These are phyloP conservation scores for Hoplodrina blanda DNA, from an alignment of 2,888 invertebrate genomes.

Conservation along the genomic window DNA sequence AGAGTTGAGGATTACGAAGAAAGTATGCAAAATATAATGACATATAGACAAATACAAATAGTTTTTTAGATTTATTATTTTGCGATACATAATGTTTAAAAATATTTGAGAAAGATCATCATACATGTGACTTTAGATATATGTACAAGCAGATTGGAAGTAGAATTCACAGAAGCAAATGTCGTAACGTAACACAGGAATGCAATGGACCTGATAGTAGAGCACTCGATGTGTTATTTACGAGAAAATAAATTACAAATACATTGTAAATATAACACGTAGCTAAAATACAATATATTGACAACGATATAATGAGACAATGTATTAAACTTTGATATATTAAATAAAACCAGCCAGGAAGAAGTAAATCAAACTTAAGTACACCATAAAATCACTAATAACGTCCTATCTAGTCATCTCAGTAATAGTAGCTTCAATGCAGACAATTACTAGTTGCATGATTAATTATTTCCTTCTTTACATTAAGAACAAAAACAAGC, in stretches of 20 bases:
- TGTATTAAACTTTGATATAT: constrained; percentile 54
- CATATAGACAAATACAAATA: no score
- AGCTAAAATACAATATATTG: constrained; percentile 53
- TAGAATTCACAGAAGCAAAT: not conserved
- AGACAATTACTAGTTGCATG: constrained; percentile 63
- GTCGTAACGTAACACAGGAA: not conserved
- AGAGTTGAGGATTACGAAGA: not conserved
- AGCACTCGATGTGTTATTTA: constrained; percentile 37
- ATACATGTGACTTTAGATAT: not conserved
- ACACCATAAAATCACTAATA: constrained; percentile 67
- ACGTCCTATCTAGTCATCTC: constrained; percentile 56
- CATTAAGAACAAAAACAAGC: constrained; percentile 62
- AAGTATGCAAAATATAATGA: not conserved
- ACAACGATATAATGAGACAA: constrained; percentile 54
- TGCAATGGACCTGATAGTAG: constrained; percentile 11
- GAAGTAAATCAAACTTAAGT: constrained; percentile 65
- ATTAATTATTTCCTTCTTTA: constrained; percentile 70
- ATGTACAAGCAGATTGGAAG: not conserved
- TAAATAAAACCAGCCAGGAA: constrained; percentile 58
- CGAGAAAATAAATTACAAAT: constrained; percentile 45
- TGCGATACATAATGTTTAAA: no score
- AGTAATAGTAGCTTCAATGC: constrained; percentile 61
- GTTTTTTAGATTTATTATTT: not conserved
- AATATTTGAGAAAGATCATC: no score
- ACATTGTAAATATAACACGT: constrained; percentile 38